Percentiles rank a stretch among this genome's conserved stretches.
phyloP scores from a whole-genome alignment of 2,888 invertebrate genomes.

The Campoletis raptor region DNA sequence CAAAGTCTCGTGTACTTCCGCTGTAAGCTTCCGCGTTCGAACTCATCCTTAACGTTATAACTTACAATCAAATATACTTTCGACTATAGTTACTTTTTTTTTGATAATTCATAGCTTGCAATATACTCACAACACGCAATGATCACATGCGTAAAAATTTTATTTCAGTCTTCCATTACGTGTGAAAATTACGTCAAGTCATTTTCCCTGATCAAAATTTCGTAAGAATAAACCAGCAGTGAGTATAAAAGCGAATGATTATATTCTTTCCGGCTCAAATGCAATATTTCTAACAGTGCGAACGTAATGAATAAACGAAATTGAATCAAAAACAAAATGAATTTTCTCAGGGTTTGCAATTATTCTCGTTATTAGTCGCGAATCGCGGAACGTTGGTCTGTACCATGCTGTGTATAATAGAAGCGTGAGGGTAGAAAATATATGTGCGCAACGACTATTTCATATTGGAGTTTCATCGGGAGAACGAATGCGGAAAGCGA shows the following conservation, averaged over 20 bases:
- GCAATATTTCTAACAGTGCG: neutral
- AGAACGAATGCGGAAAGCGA: constrained; percentile 19
- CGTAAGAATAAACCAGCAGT: neutral
- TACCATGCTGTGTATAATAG: constrained; percentile 9
- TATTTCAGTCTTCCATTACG: too few species aligned
- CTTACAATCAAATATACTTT: neutral
- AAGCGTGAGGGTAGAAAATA: neutral
- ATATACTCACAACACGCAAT: neutral
- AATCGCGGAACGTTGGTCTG: neutral
- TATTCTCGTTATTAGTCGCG: neutral
- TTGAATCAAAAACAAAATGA: neutral
- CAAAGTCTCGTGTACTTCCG: constrained; percentile 77
- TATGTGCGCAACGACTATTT: neutral
- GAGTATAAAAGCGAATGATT: constrained; percentile 3
- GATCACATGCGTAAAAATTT: neutral
- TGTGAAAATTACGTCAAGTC: neutral
- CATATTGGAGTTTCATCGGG: constrained; percentile 8
- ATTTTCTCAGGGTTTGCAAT: constrained; percentile 19
- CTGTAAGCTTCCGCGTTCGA: constrained; percentile 78
- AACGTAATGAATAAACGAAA: neutral
- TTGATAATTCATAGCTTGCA: neutral
- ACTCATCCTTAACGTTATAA: constrained; percentile 63
- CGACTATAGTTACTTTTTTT: neutral
- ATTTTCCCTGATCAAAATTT: neutral
- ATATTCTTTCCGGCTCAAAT: neutral